Conservation (phyloP, 2,797 vertebrate species). For the Chaenodraco wilsoni region DNA sequence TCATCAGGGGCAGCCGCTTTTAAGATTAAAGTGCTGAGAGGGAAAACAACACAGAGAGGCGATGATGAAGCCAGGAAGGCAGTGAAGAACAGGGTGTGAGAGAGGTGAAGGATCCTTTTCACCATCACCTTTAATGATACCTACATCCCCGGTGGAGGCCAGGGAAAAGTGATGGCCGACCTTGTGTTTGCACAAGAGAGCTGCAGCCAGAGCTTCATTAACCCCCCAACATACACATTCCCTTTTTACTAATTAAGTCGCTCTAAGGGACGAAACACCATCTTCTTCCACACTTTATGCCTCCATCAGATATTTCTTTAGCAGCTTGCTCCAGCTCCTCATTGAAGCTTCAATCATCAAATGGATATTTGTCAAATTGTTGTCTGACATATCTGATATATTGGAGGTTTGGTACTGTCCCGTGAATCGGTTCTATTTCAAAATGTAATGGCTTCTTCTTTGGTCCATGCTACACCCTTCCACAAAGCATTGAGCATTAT, state of each 20-base stretch:
- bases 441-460: too few relatives aligned
- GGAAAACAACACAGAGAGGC: conserved; percentile 50
- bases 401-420: not conserved
- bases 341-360: not conserved
- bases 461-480: too few relatives aligned
- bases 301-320: not conserved
- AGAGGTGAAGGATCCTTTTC: conserved; percentile 61
- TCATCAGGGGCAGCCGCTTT: conserved; percentile 70
- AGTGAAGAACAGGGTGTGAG: conserved; percentile 36
- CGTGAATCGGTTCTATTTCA: too few relatives aligned
- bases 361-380: not conserved
- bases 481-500: not conserved
- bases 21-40: conserved; percentile 72
- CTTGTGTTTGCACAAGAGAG: not conserved
- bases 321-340: not conserved
- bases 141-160: conserved; percentile 14
- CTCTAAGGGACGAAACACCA: not conserved
- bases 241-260: not conserved
- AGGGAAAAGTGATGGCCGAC: conserved; percentile 24
- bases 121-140: conserved; percentile 34
- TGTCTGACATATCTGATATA: not conserved
- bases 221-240: not conserved
- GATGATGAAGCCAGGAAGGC: conserved; percentile 35
- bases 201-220: not conserved
- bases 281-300: not conserved